Evolutionary conservation across 2,888 invertebrate genomes (phyloP), one percentile per base, ranked within the genome.

Genomic region (Drosophila neoperkinsi): DNA sequence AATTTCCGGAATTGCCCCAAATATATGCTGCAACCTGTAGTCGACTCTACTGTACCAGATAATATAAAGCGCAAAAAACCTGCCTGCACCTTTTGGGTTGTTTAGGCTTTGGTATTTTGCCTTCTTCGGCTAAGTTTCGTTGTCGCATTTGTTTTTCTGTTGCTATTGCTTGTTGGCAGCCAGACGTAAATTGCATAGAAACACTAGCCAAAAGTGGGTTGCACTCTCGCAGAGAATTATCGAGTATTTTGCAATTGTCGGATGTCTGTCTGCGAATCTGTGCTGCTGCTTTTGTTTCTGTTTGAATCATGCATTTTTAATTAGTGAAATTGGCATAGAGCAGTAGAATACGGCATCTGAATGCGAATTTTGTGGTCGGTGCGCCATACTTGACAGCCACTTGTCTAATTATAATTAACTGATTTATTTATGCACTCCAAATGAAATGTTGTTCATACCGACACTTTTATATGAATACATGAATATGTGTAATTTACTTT

Each of bases 251-350:
- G 76, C 79, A 78, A 75, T 75, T 78, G 75, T 63, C 78, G 71
- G 65, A 52, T 71, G 43, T 59, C 51, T 61, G 59, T 18, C 55
- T 75, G 46, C 56, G 43, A 11, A 11, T 43, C 11, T 36, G 25
- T 36, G 34, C 13, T 36, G 10, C 34, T 7, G 55, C 38, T 36
- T 36, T 62, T 50, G 60, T 80, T 53, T 70, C 73, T 80, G 74
- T 77, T 86, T 86, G 82, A 85, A 88, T 88, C 85, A 85, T 85
- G 88, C 88, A 86, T 85, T 88, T 85, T 88, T 85, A 85, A 85
- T 85, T 85, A 85, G 85, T 85, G 77, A 88, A 85, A 85, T 85
- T 88, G 82, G 82, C 88, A 81, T 77, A 67, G 64, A 43, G 64
- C 56, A 58, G 58, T 52, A 46, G 60, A 75, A 70, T 57, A 50